Conservation (phyloP, 2,113 vertebrate species). For the Phodopus roborovskii region DNA sequence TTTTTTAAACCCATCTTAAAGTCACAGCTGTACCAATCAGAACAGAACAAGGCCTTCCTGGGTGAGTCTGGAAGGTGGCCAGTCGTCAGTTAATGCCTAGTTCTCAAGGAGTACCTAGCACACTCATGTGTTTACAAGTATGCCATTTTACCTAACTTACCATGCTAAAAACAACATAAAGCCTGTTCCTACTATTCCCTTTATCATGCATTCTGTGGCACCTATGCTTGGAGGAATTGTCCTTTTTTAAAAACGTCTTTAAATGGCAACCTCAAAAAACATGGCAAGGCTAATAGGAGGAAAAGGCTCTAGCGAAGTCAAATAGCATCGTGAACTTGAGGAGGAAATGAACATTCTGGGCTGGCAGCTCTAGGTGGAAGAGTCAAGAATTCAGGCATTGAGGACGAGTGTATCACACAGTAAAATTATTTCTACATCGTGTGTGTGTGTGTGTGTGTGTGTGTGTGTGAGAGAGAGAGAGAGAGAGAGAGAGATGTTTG, state of each 20-base stretch:
- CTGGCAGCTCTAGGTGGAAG: neutral
- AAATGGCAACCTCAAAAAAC: slow-evolving; percentile 27
- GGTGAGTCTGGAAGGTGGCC: neutral
- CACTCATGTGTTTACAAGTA: neutral
- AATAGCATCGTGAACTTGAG: slow-evolving; percentile 23
- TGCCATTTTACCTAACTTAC: neutral
- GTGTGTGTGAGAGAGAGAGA: neutral
- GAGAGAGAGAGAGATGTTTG: neutral
- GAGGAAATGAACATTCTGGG: slow-evolving; percentile 30
- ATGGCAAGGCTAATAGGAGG: neutral
- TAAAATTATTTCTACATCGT: slow-evolving; percentile 22
- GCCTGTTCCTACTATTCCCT: neutral
- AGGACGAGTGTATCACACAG: neutral
- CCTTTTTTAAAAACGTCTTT: slow-evolving; percentile 31
- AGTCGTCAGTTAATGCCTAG: neutral
- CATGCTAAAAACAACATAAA: neutral
- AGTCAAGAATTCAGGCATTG: neutral
- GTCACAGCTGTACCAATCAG: neutral
- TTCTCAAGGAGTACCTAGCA: neutral
- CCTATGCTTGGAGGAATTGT: slow-evolving; percentile 26
- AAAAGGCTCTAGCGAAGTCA: neutral
- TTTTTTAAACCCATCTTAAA: neutral
- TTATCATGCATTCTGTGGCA: slow-evolving; percentile 1
- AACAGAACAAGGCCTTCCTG: neutral
- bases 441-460: neutral